Conservation (phyloP, 2,888 invertebrate genomes). For the Hirtodrosophila cameraria region DNA sequence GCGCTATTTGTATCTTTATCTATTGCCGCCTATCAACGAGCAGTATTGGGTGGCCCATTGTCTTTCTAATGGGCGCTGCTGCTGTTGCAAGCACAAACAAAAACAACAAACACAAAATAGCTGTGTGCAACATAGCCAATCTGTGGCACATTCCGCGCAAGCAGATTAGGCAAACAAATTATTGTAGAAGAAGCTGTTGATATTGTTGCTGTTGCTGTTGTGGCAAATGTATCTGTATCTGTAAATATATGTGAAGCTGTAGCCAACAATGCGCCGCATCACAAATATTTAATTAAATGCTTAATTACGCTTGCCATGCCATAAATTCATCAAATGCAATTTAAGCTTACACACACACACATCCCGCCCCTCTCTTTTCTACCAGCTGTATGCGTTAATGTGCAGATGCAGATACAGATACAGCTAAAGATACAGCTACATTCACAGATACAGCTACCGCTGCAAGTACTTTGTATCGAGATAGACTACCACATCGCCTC, state of each 20-base stretch:
- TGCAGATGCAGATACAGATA: constrained; percentile 43
- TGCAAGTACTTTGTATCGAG: constrained; percentile 29
- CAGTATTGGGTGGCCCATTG: constrained; percentile 8
- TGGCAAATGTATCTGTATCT: no score
- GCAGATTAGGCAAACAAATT: constrained; percentile 65
- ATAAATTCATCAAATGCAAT: constrained; percentile 83
- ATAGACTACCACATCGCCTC: background rate
- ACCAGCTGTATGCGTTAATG: constrained; percentile 37
- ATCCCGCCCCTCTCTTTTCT: background rate
- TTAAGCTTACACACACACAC: constrained; percentile 62
- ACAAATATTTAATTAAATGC: constrained; percentile 83
- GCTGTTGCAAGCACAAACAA: no score
- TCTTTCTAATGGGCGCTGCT: constrained; percentile 1
- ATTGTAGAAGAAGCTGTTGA: constrained; percentile 5
- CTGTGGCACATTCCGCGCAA: constrained; percentile 74
- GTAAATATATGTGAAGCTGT: constrained; percentile 8
- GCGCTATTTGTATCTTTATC: constrained; percentile 28
- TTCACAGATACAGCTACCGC: constrained; percentile 14
- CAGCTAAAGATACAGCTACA: constrained; percentile 26
- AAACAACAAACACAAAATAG: no score
- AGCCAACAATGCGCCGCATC: constrained; percentile 64
- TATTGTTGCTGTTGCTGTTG: no score
- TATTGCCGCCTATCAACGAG: background rate
- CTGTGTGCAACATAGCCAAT: constrained; percentile 49
- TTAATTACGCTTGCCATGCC: constrained; percentile 82